phyloP scores from a whole-genome alignment of 2,888 invertebrate genomes.

The Scaptomyza reducta region DNA sequence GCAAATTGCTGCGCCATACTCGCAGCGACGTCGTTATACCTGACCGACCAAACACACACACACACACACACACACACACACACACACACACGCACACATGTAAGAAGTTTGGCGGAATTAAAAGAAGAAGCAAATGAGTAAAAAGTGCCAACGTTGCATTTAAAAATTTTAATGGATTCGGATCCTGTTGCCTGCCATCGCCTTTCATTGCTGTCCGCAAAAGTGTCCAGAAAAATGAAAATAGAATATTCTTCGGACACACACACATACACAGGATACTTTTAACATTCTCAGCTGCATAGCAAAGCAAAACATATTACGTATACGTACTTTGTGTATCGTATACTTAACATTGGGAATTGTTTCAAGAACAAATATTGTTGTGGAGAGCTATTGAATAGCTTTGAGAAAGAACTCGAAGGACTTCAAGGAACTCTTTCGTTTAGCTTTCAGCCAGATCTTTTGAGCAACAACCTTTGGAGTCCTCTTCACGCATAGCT shows the following conservation, averaged over 20 bases:
- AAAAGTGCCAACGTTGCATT: constrained; percentile 76
- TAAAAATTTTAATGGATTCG: constrained; percentile 75
- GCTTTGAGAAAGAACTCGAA: too few species aligned
- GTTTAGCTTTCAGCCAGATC: too few species aligned
- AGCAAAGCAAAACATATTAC: too few species aligned
- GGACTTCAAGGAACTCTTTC: too few species aligned
- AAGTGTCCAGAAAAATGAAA: constrained; percentile 36
- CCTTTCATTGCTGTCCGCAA: constrained; percentile 20
- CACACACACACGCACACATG: constrained; percentile 9
- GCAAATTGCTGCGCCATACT: constrained; percentile 69
- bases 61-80: constrained; percentile 30
- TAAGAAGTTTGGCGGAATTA: constrained; percentile 51
- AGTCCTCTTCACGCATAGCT: constrained; percentile 36
- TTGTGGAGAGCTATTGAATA: too few species aligned
- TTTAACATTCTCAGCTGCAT: not conserved
- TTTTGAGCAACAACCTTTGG: too few species aligned
- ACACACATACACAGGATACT: not conserved
- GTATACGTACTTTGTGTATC: too few species aligned
- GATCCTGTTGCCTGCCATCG: constrained; percentile 24
- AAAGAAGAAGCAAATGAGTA: constrained; percentile 31
- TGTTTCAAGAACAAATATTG: too few species aligned
- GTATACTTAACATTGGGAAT: too few species aligned
- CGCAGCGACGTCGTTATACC: constrained; percentile 68
- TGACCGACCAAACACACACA: constrained; percentile 69
- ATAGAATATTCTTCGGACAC: not conserved